Base-by-base conservation (phyloP, 2,113 vertebrate species). In the Alosa alosa region DNA sequence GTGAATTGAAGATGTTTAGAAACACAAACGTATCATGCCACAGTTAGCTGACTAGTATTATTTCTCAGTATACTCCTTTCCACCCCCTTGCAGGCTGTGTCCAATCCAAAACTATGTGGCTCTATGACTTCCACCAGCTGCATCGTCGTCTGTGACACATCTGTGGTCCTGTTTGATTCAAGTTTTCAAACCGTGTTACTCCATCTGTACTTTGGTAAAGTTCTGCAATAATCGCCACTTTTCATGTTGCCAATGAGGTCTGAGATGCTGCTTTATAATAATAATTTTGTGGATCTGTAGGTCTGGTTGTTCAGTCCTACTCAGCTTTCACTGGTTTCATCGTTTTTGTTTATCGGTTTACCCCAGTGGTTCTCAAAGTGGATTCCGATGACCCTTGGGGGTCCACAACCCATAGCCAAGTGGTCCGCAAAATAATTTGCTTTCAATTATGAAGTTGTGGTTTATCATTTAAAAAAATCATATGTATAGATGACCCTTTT, bases 131-230 rank as follows among this genome's bases (percentile, higher is more conserved):
- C 86, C 46, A 95, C 94, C 85, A 97, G 96, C 89, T 97, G 95
- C 83, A 25, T 97, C 46, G 90, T 99, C 83, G 95, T 96, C 49
- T 96, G 93, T 6, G 98, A 99, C 90, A 94, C 93, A 15, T 97
- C 97, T 0, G 96, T 99, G 83, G 92, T 95, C 15, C 91, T 99
- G n/a, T 95, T 99, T 87, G 97, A 99, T 91, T 95, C 95, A 31
- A 89, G 90, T 84, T 96, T 95, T 84, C 96, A 97, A 86, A 94
- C 92, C n/a, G 93, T 98, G 44, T 92, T 95, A 6, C 90, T 98
- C 88, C 95, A 97, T n/a, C 45, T 98, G 84, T 91, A 96, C 86
- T 99, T 99, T 92, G 97, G 98, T 99, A 91, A 93, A 39, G 72
- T 36, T 15, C 2, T 72, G 64, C 25, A 17, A 18, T 18, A 25